These are phyloP conservation scores for Drosophila rhopaloa DNA, from an alignment of 1,140 invertebrate genomes.

Conservation along the genomic window DNA sequence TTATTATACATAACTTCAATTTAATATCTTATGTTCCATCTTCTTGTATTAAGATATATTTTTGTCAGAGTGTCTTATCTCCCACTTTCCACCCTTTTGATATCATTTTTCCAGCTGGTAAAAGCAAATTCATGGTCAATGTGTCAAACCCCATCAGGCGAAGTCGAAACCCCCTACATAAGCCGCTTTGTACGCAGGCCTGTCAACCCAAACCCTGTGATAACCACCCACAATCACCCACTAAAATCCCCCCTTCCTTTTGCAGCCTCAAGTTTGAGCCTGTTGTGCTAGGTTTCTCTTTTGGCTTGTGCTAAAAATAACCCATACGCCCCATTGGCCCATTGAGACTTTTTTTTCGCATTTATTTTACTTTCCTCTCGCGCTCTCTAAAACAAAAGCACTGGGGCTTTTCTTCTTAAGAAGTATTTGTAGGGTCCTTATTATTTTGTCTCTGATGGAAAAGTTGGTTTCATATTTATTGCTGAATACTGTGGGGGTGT, in stretches of 20 bases:
- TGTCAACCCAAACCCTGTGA: conserved; percentile 8
- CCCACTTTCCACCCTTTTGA: background rate
- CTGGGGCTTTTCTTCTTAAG: background rate
- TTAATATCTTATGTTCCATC: too few relatives aligned
- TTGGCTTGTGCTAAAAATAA: conserved; percentile 70
- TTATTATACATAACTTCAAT: too few relatives aligned
- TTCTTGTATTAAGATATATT: background rate
- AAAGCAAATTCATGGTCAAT: conserved; percentile 75
- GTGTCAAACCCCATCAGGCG: conserved; percentile 61
- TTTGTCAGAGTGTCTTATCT: background rate
- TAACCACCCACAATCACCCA: conserved; percentile 9
- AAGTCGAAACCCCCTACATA: conserved; percentile 16
- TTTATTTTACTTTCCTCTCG: conserved; percentile 7
- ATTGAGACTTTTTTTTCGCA: conserved; percentile 1
- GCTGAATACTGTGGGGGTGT: conserved; percentile 5
- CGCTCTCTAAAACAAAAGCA: conserved; percentile 10
- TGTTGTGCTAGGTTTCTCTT: conserved; percentile 71
- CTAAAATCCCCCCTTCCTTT: conserved; percentile 8
- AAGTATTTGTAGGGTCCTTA: background rate
- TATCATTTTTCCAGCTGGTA: background rate
- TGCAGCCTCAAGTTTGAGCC: conserved; percentile 51
- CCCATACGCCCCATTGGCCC: conserved; percentile 17
- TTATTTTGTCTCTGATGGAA: conserved; percentile 12
- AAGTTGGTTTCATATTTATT: conserved; percentile 16
- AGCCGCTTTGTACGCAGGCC: conserved; percentile 21